Base-by-base conservation (phyloP, 1,140 invertebrate genomes). In the Metopolophium dirhodum region DNA sequence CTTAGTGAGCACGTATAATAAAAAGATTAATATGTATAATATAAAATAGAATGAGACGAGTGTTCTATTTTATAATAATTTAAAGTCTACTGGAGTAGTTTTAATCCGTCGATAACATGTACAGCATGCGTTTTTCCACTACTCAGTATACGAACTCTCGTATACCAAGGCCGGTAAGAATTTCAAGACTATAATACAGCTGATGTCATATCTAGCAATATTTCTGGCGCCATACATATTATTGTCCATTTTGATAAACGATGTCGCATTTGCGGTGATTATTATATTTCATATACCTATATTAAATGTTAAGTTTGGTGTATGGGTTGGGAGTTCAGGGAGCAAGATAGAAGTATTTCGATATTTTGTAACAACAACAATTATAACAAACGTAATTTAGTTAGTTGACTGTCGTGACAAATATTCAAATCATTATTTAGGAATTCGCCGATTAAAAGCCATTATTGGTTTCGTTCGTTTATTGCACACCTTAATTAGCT, bases 51-150 rank as follows among this genome's bases (percentile, higher is more conserved):
- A n/a, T 30, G 61, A n/a, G 14, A 18, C 14, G n/a, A 77, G 30
- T 77, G 61, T 77, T 77, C 61, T 77, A 77, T 77, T 77, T 77
- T 77, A 77, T n/a, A n/a, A n/a, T n/a, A 77, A 68, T 68, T n/a
- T 77, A 77, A n/a, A 68, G 30, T 77, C 61, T 77, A n/a, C 30
- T 77, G 30, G 61, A 77, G n/a, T n/a, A 77, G 61, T 86, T 45
- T 86, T 26, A 86, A 30, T 30, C 83, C 35, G 8, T 83, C 77
- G 7, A 83, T 86, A 30, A 22, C 23, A 45, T 86, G 23, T 86
- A 86, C 9, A 45, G 41, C 61, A 77, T 86, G 4, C 41, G 83
- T 45, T 87, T 49, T 87, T 49, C 30, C 86, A 87, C 18, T 86
- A 77, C 61, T 77, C 3, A 41, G 18, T 77, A 45, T 49, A n/a